Conservation (phyloP, 2,888 invertebrate species). For the Heliconius aoede region DNA sequence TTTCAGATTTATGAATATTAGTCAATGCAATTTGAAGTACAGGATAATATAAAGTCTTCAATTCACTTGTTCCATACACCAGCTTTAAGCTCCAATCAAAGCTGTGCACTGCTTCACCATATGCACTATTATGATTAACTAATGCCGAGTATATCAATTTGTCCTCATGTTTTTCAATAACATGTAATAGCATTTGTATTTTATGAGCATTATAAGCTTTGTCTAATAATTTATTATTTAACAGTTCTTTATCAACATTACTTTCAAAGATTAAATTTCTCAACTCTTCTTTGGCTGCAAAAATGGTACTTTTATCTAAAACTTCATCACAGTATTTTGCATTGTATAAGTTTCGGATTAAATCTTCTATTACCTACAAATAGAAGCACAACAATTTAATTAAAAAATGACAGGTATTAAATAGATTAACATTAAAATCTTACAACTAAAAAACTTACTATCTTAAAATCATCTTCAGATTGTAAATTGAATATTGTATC, state of each 20-base stretch:
- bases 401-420: not conserved
- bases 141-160: constrained; percentile 58
- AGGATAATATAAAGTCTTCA: constrained; percentile 64
- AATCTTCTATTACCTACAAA: constrained; percentile 57
- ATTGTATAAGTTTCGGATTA: constrained; percentile 55
- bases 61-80: constrained; percentile 66
- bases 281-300: constrained; percentile 56
- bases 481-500: constrained; percentile 40
- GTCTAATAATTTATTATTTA: constrained; percentile 49
- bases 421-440: not conserved
- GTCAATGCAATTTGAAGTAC: constrained; percentile 62
- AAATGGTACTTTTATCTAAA: constrained; percentile 37
- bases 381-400: constrained; percentile 20
- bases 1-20: constrained; percentile 53
- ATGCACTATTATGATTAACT: constrained; percentile 57
- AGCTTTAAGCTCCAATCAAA: constrained; percentile 69
- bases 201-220: constrained; percentile 56
- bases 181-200: constrained; percentile 50
- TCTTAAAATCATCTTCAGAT: constrained; percentile 50
- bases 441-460: constrained; percentile 51
- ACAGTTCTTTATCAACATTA: constrained; percentile 54
- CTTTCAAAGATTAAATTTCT: constrained; percentile 54
- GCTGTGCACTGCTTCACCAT: constrained; percentile 59
- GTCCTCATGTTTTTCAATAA: constrained; percentile 55
- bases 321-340: constrained; percentile 25